These are phyloP conservation scores for Temnothorax nylanderi DNA, from an alignment of 1,140 invertebrate genomes.

Conservation along the genomic window DNA sequence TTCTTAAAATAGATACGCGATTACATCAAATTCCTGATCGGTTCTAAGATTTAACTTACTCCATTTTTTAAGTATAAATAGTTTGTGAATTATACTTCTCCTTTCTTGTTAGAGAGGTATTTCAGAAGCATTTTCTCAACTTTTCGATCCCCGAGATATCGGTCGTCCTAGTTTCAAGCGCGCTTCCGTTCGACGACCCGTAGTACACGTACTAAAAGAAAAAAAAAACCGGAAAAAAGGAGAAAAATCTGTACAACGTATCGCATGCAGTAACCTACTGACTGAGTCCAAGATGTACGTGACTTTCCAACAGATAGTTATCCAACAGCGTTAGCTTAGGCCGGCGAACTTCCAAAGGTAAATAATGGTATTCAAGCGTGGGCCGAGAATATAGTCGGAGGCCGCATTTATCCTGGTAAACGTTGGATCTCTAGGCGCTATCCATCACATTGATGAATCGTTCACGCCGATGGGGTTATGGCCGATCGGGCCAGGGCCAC, in stretches of 20 bases:
- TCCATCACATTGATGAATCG: slow-evolving; percentile 74
- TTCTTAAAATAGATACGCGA: background rate
- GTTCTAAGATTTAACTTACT: background rate
- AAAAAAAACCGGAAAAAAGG: background rate
- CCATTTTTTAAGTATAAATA: background rate
- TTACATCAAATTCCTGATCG: background rate
- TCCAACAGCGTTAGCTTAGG: slow-evolving; percentile 36
- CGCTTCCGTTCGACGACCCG: background rate
- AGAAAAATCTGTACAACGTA: background rate
- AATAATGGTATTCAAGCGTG: slow-evolving; percentile 64
- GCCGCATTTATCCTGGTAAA: slow-evolving; percentile 70
- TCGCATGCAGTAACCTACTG: background rate
- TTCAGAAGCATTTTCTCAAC: background rate
- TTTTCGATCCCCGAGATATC: background rate
- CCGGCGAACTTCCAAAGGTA: slow-evolving; percentile 35
- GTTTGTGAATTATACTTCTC: background rate
- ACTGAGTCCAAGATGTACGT: slow-evolving; percentile 14
- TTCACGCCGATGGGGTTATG: slow-evolving; percentile 63
- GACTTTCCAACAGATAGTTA: slow-evolving; percentile 48
- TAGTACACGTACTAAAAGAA: background rate
- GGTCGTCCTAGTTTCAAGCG: background rate
- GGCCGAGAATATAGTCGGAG: slow-evolving; percentile 59
- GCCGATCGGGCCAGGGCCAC: slow-evolving; percentile 34
- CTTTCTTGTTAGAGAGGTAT: background rate
- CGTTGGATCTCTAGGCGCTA: slow-evolving; percentile 65